Base-by-base conservation (phyloP, 2,113 vertebrate genomes). In the Malurus alboscapulatus region DNA sequence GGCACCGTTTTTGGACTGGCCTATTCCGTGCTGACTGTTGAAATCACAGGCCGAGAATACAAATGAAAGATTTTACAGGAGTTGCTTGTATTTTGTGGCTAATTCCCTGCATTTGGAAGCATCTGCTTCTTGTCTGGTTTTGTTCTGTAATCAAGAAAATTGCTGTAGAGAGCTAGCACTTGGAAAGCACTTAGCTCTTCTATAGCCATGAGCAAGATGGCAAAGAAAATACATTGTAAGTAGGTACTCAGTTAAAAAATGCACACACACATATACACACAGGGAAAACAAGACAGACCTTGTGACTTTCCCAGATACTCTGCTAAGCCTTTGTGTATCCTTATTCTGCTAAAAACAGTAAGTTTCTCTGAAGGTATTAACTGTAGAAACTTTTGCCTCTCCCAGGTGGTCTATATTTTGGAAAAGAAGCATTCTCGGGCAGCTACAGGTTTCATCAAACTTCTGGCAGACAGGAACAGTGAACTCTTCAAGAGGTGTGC, bases 401-500 rank as follows among this genome's bases (percentile, higher is more conserved):
- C 93, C 26, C 90, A 99, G 99, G 99, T 99, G 92, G 98, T 99
- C 94, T 99, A 97, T 94, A 99, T 99, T 93, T 96, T 98, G 89
- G 99, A 99, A 95, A 98, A 97, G 95, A 99, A 99, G 77, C 99
- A 99, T 96, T 99, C 99, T 8, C 97, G 99, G 66, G 99, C 98
- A 57, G 99, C 97, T 18, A 98, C 98, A 2, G 99, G 99, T 80
- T 98, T 98, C 94, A 98, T 99, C 85, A 99, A 99, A 79, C 98
- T 98, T 90, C 95, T 99, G 88, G 97, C 98, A 4, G 98, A 99
- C 92, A 99, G 98, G 93, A 98, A 98, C 92, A 99, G 98, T 21
- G 98, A 98, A 17, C 94, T 98, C 44, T 98, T 97, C 86, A 97
- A 89, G 96, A 98, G 97, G 26, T 98, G 93, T 18, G 99, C 98